Conservation (phyloP, 1,140 invertebrate genomes). For the Anoplophora glabripennis region DNA sequence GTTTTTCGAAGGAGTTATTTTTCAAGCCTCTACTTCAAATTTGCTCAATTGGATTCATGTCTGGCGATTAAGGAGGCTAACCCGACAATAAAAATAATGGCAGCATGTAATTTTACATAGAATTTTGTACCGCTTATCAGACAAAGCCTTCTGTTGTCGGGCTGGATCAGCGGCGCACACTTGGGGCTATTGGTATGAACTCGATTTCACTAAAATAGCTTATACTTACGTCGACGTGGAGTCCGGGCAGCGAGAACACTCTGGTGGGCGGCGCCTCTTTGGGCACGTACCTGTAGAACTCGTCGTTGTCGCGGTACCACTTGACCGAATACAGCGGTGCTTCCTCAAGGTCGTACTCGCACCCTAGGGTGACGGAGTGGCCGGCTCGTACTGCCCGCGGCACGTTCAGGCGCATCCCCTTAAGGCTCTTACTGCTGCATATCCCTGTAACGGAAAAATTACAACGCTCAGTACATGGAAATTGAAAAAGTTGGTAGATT, state of each 20-base stretch:
- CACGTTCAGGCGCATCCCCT: conserved; percentile 63
- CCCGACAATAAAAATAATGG: too few relatives aligned
- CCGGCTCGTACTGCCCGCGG: conserved; percentile 69
- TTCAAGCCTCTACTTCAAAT: too few relatives aligned
- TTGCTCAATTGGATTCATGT: too few relatives aligned
- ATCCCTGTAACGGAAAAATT: conserved; percentile 37
- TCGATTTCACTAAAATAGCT: too few relatives aligned
- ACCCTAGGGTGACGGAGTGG: conserved; percentile 67
- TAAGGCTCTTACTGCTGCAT: conserved; percentile 30
- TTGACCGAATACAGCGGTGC: conserved; percentile 80
- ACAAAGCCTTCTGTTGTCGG: too few relatives aligned
- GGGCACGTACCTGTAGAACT: conserved; percentile 70
- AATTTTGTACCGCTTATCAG: too few relatives aligned
- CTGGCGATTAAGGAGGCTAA: too few relatives aligned
- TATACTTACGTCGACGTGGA: conserved; percentile 73
- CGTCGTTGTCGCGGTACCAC: conserved; percentile 74
- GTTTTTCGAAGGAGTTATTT: too few relatives aligned
- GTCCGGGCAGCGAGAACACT: conserved; percentile 66
- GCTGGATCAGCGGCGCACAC: too few relatives aligned
- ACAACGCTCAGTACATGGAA: not conserved
- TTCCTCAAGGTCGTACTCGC: conserved; percentile 74
- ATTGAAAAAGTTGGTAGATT: too few relatives aligned
- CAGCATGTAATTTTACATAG: too few relatives aligned
- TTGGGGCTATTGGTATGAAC: too few relatives aligned
- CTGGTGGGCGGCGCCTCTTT: conserved; percentile 67